phyloP scores from a whole-genome alignment of 2,797 vertebrate genomes.

The Crypturellus tataupa region DNA sequence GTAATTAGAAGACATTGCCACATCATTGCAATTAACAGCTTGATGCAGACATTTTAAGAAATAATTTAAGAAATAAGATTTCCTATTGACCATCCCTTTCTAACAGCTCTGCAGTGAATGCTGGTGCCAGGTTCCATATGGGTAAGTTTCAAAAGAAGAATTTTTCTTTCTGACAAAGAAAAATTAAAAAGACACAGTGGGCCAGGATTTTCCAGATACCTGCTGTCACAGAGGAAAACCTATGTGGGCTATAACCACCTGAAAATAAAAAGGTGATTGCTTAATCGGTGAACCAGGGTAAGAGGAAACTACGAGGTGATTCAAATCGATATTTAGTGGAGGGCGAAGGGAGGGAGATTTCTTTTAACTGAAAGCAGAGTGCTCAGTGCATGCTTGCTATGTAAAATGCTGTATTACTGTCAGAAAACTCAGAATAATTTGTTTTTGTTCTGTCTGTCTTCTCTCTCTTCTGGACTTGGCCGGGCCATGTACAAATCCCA shows the following conservation, averaged over 20 bases:
- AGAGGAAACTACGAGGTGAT: neutral
- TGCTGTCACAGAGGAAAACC: neutral
- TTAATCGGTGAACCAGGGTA: neutral
- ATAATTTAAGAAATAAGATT: constrained; percentile 41
- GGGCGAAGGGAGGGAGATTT: neutral
- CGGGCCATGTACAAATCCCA: constrained; percentile 98
- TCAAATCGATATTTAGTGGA: neutral
- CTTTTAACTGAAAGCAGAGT: neutral
- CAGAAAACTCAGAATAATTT: neutral
- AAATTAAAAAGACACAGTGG: neutral
- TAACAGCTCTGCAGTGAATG: constrained; percentile 46
- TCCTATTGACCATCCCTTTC: constrained; percentile 26
- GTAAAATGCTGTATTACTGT: neutral
- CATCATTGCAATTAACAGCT: neutral
- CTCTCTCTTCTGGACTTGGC: constrained; percentile 86
- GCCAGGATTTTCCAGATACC: neutral
- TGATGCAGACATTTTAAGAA: neutral
- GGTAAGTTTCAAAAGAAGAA: constrained; percentile 34
- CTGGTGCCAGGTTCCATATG: constrained; percentile 6
- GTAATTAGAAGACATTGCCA: neutral
- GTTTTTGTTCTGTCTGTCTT: constrained; percentile 50
- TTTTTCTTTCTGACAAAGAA: neutral
- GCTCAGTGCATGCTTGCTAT: constrained; percentile 14
- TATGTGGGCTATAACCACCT: neutral
- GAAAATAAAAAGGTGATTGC: neutral